Base-by-base conservation (phyloP, 2,113 vertebrate species). In the Chloropsis cyanopogon region DNA sequence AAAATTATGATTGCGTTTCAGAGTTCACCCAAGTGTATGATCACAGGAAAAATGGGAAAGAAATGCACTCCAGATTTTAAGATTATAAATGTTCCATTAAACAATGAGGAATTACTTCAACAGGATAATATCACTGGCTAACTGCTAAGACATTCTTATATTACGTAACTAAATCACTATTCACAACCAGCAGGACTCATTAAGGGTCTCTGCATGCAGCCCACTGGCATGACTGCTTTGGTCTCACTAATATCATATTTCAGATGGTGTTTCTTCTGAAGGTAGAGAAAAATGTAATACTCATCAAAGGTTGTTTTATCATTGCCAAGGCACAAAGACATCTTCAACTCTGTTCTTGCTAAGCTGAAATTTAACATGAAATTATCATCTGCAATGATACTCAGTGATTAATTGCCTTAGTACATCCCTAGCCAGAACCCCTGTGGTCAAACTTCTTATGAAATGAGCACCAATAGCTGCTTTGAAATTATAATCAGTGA, bases 401-500 rank as follows among this genome's bases (percentile, higher is more conserved):
- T 69, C 18, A 3, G 26, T 90, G 65, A 95, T 96, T 90, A 94
- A 94, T 77, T 73, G 37, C 47, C 33, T 66, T 65, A 47, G 39
- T 44, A 25, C n/a, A 37, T 50, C 65, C 50, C n/a, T n/a, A 90
- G 54, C 41, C 72, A 90, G 93, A 94, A 64, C 49, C 76, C 95
- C 92, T 79, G 82, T 71, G 72, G 94, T 70, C 75, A 90, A 90
- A 81, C 29, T 35, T 90, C 57, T 63, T 61, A 71, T 28, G 56
- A 82, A 95, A 90, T 86, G 31, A 88, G 73, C 86, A 72, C 35
- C 85, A 86, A 64, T 31, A 93, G 82, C 85, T 90, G 68, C 80
- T 96, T 96, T 93, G 73, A 96, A 95, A 96, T 86, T 93, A 78
- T 92, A 94, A 96, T 88, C 68, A 94, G 60, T 35, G 35, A 71